These are phyloP conservation scores for Leucophenga varia DNA, from an alignment of 1,140 invertebrate species.

Conservation along the genomic window DNA sequence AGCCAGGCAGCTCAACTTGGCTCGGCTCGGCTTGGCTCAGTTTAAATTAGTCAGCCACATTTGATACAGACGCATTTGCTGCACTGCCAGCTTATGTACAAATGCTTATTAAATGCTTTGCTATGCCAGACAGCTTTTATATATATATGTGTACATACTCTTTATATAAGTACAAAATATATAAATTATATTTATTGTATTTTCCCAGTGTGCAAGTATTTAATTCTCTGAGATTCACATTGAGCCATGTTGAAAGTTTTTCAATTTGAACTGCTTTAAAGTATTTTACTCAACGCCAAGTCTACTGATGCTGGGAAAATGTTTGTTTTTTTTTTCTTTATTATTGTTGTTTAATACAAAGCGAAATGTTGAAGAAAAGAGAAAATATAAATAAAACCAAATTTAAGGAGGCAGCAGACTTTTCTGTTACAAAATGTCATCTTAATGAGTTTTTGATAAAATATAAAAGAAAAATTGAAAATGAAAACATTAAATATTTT, in stretches of 20 bases:
- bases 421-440: conserved; percentile 13
- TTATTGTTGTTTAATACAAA: no score
- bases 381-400: conserved; percentile 18
- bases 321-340: no score
- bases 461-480: no score
- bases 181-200: conserved; percentile 18
- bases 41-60: no score
- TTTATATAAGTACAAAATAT: conserved; percentile 25
- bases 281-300: conserved; percentile 33
- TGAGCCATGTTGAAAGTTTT: conserved; percentile 44
- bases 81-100: conserved; percentile 34
- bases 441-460: conserved; percentile 46
- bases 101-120: conserved; percentile 28
- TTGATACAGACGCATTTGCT: not conserved
- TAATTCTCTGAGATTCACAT: no score
- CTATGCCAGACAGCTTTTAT: conserved; percentile 45
- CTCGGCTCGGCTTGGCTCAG: conserved; percentile 13
- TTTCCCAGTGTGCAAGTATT: no score
- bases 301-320: no score
- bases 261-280: conserved; percentile 51
- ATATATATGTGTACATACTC: conserved; percentile 40
- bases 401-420: conserved; percentile 23
- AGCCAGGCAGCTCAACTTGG: conserved; percentile 1
- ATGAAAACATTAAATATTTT: no score
- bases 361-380: no score